phyloP scores from a whole-genome alignment of 2,113 vertebrate species.

The Tenrec ecaudatus region DNA sequence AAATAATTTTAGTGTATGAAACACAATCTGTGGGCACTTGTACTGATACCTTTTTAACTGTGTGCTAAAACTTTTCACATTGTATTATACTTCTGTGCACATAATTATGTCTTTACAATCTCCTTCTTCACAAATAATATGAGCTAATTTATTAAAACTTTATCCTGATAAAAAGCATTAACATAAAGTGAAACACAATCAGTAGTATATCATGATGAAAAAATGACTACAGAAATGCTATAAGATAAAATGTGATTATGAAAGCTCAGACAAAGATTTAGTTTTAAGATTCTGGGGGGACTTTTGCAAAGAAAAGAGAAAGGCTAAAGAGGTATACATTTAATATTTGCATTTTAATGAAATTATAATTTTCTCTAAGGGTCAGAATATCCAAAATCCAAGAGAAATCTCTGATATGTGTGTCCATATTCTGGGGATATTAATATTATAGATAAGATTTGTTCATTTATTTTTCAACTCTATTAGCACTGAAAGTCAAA shows the following conservation, averaged over 20 bases:
- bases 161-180: conserved; percentile 16
- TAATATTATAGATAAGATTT: background rate
- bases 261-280: background rate
- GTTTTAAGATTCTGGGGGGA: background rate
- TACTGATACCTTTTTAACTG: background rate
- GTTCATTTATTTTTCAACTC: background rate
- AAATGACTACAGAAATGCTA: background rate
- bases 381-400: background rate
- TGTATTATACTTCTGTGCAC: background rate
- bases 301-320: background rate
- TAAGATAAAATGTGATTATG: background rate
- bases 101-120: background rate
- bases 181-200: background rate
- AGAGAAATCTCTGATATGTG: background rate
- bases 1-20: background rate
- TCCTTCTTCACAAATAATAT: background rate
- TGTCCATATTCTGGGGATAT: background rate
- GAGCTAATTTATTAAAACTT: background rate
- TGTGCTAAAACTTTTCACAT: background rate
- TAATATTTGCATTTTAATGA: background rate
- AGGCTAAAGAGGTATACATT: background rate
- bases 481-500: background rate
- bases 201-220: background rate
- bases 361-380: background rate
- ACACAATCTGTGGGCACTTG: background rate